Evolutionary conservation across 2,888 invertebrate genomes (phyloP).

Genomic region (Pterostichus niger): DNA sequence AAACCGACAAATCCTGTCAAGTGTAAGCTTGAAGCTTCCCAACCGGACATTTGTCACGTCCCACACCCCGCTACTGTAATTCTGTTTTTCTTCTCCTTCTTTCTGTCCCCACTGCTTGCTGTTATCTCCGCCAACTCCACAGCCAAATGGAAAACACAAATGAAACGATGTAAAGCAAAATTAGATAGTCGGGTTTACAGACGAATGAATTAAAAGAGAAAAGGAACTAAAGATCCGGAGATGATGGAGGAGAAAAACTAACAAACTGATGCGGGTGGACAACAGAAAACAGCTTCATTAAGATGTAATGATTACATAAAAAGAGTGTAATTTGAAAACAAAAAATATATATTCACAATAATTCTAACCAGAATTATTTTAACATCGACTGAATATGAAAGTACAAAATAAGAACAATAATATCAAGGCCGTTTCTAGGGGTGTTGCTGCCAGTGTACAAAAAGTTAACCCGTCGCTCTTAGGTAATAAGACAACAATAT

Average conservation of each 20-base stretch:
- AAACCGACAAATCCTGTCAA: slow-evolving; percentile 25
- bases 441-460: too few relatives aligned
- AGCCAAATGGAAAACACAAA: slow-evolving; percentile 49
- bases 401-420: too few relatives aligned
- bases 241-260: too few relatives aligned
- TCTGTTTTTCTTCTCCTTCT: slow-evolving; percentile 19
- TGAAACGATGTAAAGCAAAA: slow-evolving; percentile 28
- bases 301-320: background rate
- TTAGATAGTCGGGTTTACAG: slow-evolving; percentile 24
- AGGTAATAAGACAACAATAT: too few relatives aligned
- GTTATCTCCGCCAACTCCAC: background rate
- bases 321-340: too few relatives aligned
- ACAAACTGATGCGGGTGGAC: background rate
- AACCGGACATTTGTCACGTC: slow-evolving; percentile 26
- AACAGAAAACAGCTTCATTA: background rate
- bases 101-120: background rate
- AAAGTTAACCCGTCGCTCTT: too few relatives aligned
- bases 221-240: background rate
- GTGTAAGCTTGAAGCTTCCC: slow-evolving; percentile 23
- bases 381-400: too few relatives aligned
- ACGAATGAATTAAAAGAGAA: slow-evolving; percentile 5
- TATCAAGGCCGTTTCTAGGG: too few relatives aligned
- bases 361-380: too few relatives aligned
- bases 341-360: too few relatives aligned
- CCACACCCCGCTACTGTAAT: slow-evolving; percentile 26